Evolutionary conservation across 2,888 invertebrate genomes (phyloP).

Genomic region (Alentia gelatinosa): DNA sequence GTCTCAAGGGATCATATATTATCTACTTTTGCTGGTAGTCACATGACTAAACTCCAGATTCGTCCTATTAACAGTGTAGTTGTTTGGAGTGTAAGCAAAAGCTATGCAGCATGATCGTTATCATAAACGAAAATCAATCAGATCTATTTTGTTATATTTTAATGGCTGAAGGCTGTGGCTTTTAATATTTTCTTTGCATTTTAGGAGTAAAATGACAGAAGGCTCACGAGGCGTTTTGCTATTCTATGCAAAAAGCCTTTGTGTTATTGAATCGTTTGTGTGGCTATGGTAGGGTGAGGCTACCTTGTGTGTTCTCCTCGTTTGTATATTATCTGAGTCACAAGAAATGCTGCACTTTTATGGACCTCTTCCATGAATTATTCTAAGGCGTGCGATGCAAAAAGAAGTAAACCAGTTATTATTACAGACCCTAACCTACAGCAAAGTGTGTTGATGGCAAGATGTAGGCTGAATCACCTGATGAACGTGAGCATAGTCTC

Average conservation of each 20-base stretch:
- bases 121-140: neutral
- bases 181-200: slow-evolving; percentile 9
- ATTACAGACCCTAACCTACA: neutral
- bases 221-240: slow-evolving; percentile 34
- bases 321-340: slow-evolving; percentile 2
- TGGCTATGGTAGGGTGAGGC: neutral
- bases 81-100: slow-evolving; percentile 23
- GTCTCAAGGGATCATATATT: slow-evolving; percentile 6
- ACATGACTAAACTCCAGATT: slow-evolving; percentile 1
- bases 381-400: slow-evolving; percentile 50
- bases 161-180: slow-evolving; percentile 7
- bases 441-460: neutral
- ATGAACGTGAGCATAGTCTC: too few relatives aligned
- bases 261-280: neutral
- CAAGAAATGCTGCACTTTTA: neutral
- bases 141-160: slow-evolving; percentile 1
- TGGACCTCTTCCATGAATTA: neutral
- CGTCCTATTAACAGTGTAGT: neutral
- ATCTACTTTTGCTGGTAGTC: neutral
- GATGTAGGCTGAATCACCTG: too few relatives aligned
- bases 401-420: neutral
- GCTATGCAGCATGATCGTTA: slow-evolving; percentile 30
- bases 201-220: neutral
- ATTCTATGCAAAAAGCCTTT: slow-evolving; percentile 41
- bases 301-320: neutral